Percentiles rank a stretch among this genome's conserved stretches.
phyloP scores from a whole-genome alignment of 2,113 vertebrate species.

The Argyrosomus japonicus region DNA sequence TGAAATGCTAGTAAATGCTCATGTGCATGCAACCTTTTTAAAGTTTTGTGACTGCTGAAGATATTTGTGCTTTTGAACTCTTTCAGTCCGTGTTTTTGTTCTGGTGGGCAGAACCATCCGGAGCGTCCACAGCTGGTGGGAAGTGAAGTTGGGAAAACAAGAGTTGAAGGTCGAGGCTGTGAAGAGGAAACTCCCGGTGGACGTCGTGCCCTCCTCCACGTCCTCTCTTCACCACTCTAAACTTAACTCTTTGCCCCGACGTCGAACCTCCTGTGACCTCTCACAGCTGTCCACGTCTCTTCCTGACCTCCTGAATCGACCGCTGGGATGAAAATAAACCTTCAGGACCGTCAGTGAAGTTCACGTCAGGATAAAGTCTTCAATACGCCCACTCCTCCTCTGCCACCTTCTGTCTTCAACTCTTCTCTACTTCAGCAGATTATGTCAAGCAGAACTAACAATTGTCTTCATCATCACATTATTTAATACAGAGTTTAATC shows the following conservation, averaged over 20 bases:
- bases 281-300: neutral
- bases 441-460: no score
- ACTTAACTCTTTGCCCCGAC: conserved; percentile 1
- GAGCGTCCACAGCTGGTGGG: neutral
- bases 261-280: conserved; percentile 16
- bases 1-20: neutral
- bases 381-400: neutral
- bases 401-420: neutral
- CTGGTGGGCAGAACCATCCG: neutral
- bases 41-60: no score
- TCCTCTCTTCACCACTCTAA: conserved; percentile 6
- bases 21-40: neutral
- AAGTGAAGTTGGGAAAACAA: neutral
- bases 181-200: conserved; percentile 7
- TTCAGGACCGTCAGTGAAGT: neutral
- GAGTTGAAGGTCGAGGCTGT: neutral
- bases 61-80: neutral
- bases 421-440: neutral
- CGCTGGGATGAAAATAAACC: neutral
- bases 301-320: neutral
- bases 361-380: neutral
- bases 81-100: neutral
- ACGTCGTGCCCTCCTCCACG: neutral
- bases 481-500: no score
- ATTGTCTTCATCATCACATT: no score